A percentile compares a stretch with the other conserved stretches of the same genome.
These are phyloP conservation scores for Suncus etruscus DNA, from an alignment of 2,113 vertebrate genomes.

Conservation along the genomic window DNA sequence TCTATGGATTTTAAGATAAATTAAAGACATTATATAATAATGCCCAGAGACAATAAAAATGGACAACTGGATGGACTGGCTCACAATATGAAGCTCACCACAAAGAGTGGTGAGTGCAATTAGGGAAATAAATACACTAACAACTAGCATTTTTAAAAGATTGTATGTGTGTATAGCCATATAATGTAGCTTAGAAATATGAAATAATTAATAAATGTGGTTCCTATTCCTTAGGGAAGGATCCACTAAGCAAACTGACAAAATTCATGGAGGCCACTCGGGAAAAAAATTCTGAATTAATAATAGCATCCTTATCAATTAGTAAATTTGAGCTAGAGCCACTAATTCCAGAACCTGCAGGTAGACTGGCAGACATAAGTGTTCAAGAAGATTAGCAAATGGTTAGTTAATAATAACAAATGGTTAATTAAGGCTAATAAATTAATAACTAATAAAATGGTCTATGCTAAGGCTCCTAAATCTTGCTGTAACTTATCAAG, in stretches of 20 bases:
- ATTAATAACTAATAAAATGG: neutral
- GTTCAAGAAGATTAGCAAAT: too few species aligned
- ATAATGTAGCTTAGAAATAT: neutral
- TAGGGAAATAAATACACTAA: too few species aligned
- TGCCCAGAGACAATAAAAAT: too few species aligned
- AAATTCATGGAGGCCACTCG: neutral
- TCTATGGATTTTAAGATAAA: too few species aligned
- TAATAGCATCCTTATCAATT: neutral
- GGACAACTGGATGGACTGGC: too few species aligned
- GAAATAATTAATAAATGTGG: neutral
- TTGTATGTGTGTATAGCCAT: neutral
- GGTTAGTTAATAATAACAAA: too few species aligned
- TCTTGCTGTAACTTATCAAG: neutral
- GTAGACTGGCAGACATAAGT: neutral
- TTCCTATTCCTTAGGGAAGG: neutral
- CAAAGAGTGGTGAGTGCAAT: too few species aligned
- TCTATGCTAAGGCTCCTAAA: neutral
- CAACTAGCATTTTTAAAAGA: neutral
- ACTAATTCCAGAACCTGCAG: neutral
- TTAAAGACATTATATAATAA: too few species aligned
- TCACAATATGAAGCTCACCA: too few species aligned
- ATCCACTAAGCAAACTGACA: neutral
- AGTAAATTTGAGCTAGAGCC: neutral
- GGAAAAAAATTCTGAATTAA: neutral
- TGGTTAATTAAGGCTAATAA: too few species aligned